A percentile compares a stretch with the other conserved stretches of the same genome.
These are phyloP conservation scores for Matsumurasca onukii DNA, from an alignment of 1,140 invertebrate genomes.

Conservation along the genomic window DNA sequence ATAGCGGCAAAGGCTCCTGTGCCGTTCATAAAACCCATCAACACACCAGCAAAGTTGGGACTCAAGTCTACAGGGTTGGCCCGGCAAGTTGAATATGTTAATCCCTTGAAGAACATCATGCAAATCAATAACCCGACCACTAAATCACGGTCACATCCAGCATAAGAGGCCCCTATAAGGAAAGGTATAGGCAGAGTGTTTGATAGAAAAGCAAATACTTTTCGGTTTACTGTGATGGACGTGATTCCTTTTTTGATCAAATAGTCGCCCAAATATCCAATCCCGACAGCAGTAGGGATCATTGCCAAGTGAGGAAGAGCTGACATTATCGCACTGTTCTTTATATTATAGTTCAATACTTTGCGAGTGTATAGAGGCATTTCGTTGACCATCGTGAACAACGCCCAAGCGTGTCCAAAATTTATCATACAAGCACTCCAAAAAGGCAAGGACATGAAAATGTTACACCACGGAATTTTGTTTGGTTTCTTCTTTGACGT, in stretches of 20 bases:
- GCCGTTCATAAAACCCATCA: conserved; percentile 4
- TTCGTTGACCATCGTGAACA: conserved; percentile 1
- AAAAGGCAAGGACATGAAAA: background rate
- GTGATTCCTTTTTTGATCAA: background rate
- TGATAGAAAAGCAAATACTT: background rate
- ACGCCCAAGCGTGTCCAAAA: background rate
- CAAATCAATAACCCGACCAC: background rate
- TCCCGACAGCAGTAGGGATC: background rate
- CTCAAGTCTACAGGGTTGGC: background rate
- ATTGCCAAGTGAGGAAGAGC: background rate
- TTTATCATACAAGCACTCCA: background rate
- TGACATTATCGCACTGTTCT: background rate
- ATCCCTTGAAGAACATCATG: background rate
- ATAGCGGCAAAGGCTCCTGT: background rate
- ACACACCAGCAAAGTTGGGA: background rate
- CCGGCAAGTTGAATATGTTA: background rate
- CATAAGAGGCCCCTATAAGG: background rate
- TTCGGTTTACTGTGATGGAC: background rate
- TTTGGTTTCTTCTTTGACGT: conserved; percentile 21
- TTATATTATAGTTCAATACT: background rate
- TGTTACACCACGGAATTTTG: background rate
- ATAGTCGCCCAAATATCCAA: background rate
- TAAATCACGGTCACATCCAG: background rate
- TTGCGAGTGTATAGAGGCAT: background rate
- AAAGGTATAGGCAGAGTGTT: background rate